Base-by-base conservation (phyloP, 2,888 invertebrate species). In the Syritta pipiens region DNA sequence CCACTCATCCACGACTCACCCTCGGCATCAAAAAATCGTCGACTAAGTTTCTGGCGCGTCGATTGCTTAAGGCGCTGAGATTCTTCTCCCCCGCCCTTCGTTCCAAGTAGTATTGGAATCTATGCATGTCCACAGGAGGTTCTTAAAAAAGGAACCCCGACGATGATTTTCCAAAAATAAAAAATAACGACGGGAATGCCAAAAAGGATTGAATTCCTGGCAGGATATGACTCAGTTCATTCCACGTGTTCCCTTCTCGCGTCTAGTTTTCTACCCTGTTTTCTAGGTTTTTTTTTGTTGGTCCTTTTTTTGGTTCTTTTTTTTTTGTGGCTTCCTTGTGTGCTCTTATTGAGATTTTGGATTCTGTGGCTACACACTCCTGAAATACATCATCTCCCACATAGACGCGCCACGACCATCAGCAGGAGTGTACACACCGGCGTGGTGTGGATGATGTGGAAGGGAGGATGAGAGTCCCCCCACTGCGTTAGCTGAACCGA, bases 121-220 rank as follows among this genome's bases (percentile, higher is more conserved):
- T 57, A 40, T 67, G 30, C 37, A 60, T 48, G 46, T 60, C 60
- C 53, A 32, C 32, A 48, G 48, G 60, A 76, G 57, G 44, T 63
- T 62, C 30, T 32, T 7, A 48, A 30, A 59, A 59, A 60, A 46
- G 14, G 2, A 4, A 37, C 20, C n/a, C n/a, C n/a, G 32, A 14
- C 12, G 35, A 20, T n/a, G 12, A 6, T 24, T 40, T 20, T 19
- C 14, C 42, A 24, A 1, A 46, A 35, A 53, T 14, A 35, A 24
- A 60, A 37, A 35, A 32, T 37, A 20, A 40, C 40, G 32, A 14
- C 35, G 53, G 46, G 55, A 57, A 62, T 74, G 55, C 10, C 44
- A 57, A 57, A 68, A 68, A 65, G 65, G 72, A 72, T 77, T 72
- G 59, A 72, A 51, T 72, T 65, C 57, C 67, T 55, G 51, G 55